Percentiles rank a stretch among this genome's conserved stretches.
Conservation (phyloP, 1,140 invertebrate genomes). For the Diprion similis region DNA sequence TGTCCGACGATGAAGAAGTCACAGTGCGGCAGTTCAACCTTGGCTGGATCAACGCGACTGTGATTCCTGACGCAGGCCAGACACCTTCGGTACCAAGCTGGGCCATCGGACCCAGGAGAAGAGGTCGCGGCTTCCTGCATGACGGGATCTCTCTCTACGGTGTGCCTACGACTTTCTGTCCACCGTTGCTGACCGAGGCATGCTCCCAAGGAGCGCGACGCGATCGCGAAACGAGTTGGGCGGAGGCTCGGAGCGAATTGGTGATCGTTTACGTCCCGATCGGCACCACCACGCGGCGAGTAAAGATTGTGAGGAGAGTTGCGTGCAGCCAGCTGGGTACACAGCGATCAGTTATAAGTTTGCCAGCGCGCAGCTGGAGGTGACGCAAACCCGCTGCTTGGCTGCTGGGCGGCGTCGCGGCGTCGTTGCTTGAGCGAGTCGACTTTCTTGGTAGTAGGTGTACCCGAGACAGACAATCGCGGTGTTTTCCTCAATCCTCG, state of each 20-base stretch:
- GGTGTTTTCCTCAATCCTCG: not conserved
- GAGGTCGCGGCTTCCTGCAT: not conserved
- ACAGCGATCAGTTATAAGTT: not conserved
- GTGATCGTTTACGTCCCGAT: too few relatives aligned
- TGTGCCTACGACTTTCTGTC: too few relatives aligned
- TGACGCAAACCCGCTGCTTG: constrained; percentile 19
- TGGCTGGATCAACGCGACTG: constrained; percentile 47
- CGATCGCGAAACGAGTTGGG: too few relatives aligned
- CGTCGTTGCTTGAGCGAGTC: constrained; percentile 10
- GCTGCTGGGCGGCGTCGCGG: constrained; percentile 21
- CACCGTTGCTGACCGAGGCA: too few relatives aligned
- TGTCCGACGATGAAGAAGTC: constrained; percentile 54
- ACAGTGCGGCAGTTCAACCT: constrained; percentile 49
- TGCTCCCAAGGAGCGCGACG: too few relatives aligned
- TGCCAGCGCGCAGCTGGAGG: constrained; percentile 4
- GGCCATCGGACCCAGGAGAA: not conserved
- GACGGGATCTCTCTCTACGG: not conserved
- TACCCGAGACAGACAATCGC: too few relatives aligned
- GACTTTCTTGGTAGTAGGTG: constrained; percentile 17
- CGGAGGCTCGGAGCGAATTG: too few relatives aligned
- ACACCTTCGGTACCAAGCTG: constrained; percentile 48
- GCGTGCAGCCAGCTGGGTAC: not conserved
- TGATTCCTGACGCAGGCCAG: constrained; percentile 47
- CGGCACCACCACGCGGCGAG: too few relatives aligned
- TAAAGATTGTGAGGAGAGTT: not conserved